Conservation (phyloP, 2,113 vertebrate genomes). For the Aegotheles bennettii region DNA sequence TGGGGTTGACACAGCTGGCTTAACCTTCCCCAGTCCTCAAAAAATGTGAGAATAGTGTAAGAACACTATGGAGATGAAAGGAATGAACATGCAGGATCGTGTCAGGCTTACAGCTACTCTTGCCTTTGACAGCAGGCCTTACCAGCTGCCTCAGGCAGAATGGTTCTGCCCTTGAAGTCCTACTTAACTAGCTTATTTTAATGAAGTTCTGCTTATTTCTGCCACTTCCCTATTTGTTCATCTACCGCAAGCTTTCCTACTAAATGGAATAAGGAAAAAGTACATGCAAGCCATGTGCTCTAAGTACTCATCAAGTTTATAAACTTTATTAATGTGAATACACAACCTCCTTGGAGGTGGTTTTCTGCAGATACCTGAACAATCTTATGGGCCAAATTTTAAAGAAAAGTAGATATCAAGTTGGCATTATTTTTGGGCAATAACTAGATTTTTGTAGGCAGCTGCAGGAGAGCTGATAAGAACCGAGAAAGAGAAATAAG, state of each 20-base stretch:
- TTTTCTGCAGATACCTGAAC: neutral
- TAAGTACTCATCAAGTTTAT: neutral
- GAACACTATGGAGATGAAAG: neutral
- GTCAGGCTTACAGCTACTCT: neutral
- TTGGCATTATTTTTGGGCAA: neutral
- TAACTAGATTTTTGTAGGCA: neutral
- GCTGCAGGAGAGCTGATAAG: neutral
- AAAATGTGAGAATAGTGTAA: neutral
- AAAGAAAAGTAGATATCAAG: neutral
- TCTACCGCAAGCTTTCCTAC: neutral
- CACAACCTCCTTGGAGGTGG: neutral
- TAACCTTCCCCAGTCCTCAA: neutral
- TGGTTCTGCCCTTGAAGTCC: neutral
- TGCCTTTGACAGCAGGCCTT: neutral
- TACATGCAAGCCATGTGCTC: neutral
- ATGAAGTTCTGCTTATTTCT: neutral
- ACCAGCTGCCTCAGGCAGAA: neutral
- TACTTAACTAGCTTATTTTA: neutral
- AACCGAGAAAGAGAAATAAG: neutral
- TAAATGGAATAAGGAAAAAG: neutral
- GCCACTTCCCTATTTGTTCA: neutral
- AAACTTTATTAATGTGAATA: neutral
- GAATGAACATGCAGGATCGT: neutral
- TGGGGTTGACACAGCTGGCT: neutral
- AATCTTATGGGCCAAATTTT: neutral